Evolutionary conservation across 2,113 vertebrate species (phyloP).

Genomic region (Anthoscopus minutus): DNA sequence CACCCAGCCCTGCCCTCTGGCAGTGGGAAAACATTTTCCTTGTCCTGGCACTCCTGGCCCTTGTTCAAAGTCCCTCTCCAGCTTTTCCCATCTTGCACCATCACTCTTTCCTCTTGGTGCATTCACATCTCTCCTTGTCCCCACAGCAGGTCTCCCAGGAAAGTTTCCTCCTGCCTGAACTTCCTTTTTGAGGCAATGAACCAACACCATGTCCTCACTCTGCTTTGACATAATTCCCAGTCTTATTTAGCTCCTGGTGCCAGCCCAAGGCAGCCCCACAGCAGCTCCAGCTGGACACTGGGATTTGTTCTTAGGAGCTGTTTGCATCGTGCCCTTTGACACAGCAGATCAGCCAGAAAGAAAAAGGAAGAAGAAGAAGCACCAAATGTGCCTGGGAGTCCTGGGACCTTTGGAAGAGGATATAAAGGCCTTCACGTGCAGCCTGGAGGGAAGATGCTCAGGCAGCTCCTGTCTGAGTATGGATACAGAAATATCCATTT

Average conservation of each 20-base stretch:
- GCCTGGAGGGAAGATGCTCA: background rate
- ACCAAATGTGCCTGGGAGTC: background rate
- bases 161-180: background rate
- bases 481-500: background rate
- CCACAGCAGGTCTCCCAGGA: background rate
- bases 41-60: no score
- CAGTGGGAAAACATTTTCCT: no score
- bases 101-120: background rate
- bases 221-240: background rate
- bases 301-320: background rate
- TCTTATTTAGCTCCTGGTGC: background rate
- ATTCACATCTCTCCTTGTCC: background rate
- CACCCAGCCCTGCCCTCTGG: no score
- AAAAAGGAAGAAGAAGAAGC: background rate
- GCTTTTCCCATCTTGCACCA: no score
- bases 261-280: background rate
- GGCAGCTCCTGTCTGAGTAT: background rate
- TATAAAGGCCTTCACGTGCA: background rate
- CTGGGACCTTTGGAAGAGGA: background rate
- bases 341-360: no score
- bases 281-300: background rate
- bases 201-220: background rate
- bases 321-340: background rate
- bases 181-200: background rate
- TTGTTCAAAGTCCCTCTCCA: no score